These are phyloP conservation scores for Gobio occitaniae DNA, from an alignment of 2,797 vertebrate genomes.

Conservation along the genomic window DNA sequence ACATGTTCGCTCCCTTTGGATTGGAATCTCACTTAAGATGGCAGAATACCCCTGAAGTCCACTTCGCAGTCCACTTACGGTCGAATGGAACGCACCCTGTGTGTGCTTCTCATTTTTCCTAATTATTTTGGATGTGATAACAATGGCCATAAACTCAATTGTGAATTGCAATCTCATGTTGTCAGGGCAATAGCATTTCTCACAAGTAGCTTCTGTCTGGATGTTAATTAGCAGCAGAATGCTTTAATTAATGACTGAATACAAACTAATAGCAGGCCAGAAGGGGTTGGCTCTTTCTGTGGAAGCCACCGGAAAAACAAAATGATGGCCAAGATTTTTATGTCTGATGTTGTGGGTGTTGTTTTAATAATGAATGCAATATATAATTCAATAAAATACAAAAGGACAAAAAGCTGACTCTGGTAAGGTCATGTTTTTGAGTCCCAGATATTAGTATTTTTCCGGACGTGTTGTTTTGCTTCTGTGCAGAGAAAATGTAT, in stretches of 20 bases:
- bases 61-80: too few relatives aligned
- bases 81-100: too few relatives aligned
- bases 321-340: slow-evolving; percentile 52
- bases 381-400: slow-evolving; percentile 1
- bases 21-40: too few relatives aligned
- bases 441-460: neutral
- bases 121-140: slow-evolving; percentile 40
- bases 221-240: slow-evolving; percentile 70
- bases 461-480: neutral
- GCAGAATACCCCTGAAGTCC: too few relatives aligned
- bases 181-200: slow-evolving; percentile 62
- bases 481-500: neutral
- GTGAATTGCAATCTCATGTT: slow-evolving; percentile 74
- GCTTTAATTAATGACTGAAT: slow-evolving; percentile 60
- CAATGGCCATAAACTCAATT: slow-evolving; percentile 58
- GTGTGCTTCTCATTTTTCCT: neutral
- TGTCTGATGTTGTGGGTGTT: slow-evolving; percentile 9
- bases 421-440: slow-evolving; percentile 11
- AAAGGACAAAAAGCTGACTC: neutral
- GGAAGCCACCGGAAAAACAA: slow-evolving; percentile 67
- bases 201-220: slow-evolving; percentile 70
- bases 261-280: slow-evolving; percentile 57
- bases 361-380: slow-evolving; percentile 26
- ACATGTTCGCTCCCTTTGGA: too few relatives aligned
- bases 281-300: slow-evolving; percentile 40